Base-by-base conservation (phyloP, 2,797 vertebrate genomes). In the Sebastes reedi region DNA sequence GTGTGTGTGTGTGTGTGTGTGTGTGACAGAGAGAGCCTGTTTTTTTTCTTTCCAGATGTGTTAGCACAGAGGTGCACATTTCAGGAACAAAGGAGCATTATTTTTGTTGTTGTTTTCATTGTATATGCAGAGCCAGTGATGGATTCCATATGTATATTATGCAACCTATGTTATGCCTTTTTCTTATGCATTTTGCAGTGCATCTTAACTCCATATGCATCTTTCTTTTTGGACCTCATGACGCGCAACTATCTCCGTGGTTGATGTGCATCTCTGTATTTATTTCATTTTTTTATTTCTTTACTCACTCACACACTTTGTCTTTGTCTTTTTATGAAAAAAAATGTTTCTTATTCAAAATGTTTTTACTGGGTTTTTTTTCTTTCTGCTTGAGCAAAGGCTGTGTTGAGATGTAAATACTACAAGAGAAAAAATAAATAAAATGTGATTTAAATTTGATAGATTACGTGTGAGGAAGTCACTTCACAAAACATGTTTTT, bases 241-340 rank as follows among this genome's bases (percentile, higher is more conserved):
- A 64, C 74, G 46, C 61, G 42, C 22, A 66, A 18, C 56, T 34
- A 3, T 70, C 54, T 81, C 60, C 36, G 55, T 29, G 32, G 29
- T 75, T 69, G 46, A 59, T 77, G 52, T 77, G 80, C 69, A 50
- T 78, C 59, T 81, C 70, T 82, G 30, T 93, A 92, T 93, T 92
- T 91, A 89, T 94, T 92, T 78, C 2, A 64, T 61, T 70, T 87
- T 68, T 67, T 18, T 16, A 72, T 10, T 72, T n/a, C 9, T 77
- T 55, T 59, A 56, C 52, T 75, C 3, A 11, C 27, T 56, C 13
- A 10, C 61, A 72, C 71, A 70, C 24, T 58, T 56, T 22, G 30
- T 62, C n/a, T 52, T 81, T 77, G 30, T 64, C n/a, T 54, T 81
- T 79, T 73, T 52, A 73, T 52, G 68, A 29, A 72, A 73, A 12